Percentiles rank a stretch among this genome's conserved stretches.
phyloP scores from a whole-genome alignment of 1,140 invertebrate genomes.

The Platorchestia sp. region DNA sequence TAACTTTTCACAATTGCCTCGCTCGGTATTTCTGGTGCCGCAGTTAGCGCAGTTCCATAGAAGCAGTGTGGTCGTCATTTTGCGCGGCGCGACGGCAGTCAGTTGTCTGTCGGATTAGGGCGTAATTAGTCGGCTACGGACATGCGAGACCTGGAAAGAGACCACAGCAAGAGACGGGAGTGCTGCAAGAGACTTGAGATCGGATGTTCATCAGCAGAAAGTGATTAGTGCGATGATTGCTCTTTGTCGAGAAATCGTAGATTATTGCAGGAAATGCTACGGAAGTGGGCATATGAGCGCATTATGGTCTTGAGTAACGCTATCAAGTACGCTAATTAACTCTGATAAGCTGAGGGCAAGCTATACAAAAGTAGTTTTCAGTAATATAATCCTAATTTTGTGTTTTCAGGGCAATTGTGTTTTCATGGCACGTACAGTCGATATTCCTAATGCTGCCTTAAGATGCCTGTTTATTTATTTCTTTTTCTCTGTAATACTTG shows the following conservation, averaged over 20 bases:
- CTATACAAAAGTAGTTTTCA: background rate
- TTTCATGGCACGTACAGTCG: no score
- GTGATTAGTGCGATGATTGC: background rate
- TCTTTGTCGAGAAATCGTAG: background rate
- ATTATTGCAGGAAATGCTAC: background rate
- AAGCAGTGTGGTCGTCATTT: background rate
- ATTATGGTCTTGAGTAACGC: background rate
- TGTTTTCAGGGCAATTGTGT: no score
- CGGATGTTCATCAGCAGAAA: background rate
- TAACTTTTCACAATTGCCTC: background rate
- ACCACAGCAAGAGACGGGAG: background rate
- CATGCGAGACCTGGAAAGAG: background rate
- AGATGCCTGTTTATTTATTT: no score
- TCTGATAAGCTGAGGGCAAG: background rate
- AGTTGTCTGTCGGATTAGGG: constrained; percentile 10
- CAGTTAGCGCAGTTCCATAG: no score
- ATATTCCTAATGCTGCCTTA: no score
- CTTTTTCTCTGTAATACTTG: no score
- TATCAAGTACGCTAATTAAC: background rate
- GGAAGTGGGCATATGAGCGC: background rate
- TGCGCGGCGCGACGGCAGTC: background rate
- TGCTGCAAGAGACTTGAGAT: background rate
- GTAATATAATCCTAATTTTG: no score
- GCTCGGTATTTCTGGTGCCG: background rate
- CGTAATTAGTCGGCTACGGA: constrained; percentile 20